phyloP scores from a whole-genome alignment of 2,113 vertebrate genomes.

The Labeo rohita region DNA sequence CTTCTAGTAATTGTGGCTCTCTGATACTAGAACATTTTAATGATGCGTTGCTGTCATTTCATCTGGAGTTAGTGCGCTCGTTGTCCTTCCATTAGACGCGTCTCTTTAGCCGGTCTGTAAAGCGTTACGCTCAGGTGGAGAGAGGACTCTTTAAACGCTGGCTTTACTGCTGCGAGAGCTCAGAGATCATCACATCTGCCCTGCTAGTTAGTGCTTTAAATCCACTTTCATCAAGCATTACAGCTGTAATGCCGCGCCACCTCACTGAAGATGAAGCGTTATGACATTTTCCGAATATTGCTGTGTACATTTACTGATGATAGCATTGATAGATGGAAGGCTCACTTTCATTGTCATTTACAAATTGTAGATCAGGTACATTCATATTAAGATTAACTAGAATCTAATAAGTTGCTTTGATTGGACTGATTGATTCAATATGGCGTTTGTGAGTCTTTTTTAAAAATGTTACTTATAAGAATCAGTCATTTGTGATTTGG shows the following conservation, averaged over 20 bases:
- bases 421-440: not conserved
- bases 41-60: not conserved
- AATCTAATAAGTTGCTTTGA: not conserved
- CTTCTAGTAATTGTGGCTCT: conserved; percentile 65
- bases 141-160: conserved; percentile 11
- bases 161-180: not conserved
- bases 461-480: not conserved
- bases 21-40: conserved; percentile 27
- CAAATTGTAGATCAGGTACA: not conserved
- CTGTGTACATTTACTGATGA: not conserved
- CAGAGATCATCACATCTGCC: not conserved
- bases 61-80: not conserved
- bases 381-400: not conserved
- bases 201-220: conserved; percentile 1
- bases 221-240: not conserved
- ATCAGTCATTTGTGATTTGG: not conserved
- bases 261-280: conserved; percentile 11
- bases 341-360: not conserved
- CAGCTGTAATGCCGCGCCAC: not conserved
- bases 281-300: not conserved
- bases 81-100: conserved; percentile 7
- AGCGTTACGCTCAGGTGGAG: conserved; percentile 19
- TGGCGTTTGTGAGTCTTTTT: not conserved
- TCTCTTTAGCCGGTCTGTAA: conserved; percentile 17
- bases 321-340: not conserved